Percentiles rank a stretch among this genome's conserved stretches.
Evolutionary conservation across 2,113 vertebrate genomes (phyloP).

Genomic region (Sphaerodactylus townsendi): DNA sequence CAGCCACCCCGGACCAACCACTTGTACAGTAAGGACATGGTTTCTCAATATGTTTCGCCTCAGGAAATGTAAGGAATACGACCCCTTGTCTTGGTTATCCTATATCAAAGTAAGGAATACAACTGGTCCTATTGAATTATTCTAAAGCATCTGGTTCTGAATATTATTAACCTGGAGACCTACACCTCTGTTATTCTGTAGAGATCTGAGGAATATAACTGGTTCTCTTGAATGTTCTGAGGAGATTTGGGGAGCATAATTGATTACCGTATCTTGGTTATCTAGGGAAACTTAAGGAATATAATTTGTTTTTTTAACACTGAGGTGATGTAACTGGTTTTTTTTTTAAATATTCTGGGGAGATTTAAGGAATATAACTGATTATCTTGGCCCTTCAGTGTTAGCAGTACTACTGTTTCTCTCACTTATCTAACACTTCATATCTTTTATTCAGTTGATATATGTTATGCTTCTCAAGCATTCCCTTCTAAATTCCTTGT

Average conservation of each 20-base stretch:
- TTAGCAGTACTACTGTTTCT: not conserved
- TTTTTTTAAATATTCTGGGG: too few species aligned
- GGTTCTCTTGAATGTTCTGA: not conserved
- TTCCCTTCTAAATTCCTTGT: not conserved
- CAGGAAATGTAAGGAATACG: not conserved
- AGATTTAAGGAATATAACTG: too few species aligned
- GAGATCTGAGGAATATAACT: not conserved
- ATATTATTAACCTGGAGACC: too few species aligned
- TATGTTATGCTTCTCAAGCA: not conserved
- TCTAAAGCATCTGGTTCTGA: not conserved
- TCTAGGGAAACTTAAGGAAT: not conserved
- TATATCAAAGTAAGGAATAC: not conserved
- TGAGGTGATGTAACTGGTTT: too few species aligned
- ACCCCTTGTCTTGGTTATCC: not conserved
- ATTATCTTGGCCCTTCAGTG: too few species aligned
- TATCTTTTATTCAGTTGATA: not conserved
- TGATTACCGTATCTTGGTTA: too few species aligned
- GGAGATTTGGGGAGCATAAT: not conserved
- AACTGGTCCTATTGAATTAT: not conserved
- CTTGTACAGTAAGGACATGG: not conserved
- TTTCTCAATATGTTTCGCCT: not conserved
- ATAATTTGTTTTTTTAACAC: not conserved
- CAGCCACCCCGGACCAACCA: too few species aligned
- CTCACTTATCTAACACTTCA: not conserved
- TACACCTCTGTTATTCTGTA: not conserved